phyloP scores from a whole-genome alignment of 2,888 invertebrate species.

The Caradrina clavipalpis region DNA sequence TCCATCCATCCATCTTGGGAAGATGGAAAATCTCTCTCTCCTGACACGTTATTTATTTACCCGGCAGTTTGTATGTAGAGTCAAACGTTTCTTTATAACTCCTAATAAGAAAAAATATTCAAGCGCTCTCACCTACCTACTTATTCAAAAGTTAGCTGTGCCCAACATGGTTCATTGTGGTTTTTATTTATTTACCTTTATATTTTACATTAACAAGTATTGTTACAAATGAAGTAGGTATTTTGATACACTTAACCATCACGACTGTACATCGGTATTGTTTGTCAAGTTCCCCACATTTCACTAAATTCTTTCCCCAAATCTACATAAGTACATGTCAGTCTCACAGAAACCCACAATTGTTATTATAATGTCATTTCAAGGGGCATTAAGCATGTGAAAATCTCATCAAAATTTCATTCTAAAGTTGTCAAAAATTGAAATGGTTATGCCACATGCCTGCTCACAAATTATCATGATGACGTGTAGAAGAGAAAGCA shows the following conservation, averaged over 20 bases:
- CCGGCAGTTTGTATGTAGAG: too few species aligned
- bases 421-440: constrained; percentile 41
- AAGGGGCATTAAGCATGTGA: constrained; percentile 44
- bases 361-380: constrained; percentile 33
- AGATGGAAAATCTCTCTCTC: too few species aligned
- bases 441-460: constrained; percentile 5
- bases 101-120: too few species aligned
- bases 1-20: too few species aligned
- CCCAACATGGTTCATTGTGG: too few species aligned
- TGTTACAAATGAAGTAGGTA: too few species aligned
- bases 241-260: not conserved
- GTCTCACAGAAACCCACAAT: constrained; percentile 1
- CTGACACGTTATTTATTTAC: too few species aligned
- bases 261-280: not conserved
- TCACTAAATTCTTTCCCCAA: constrained; percentile 5
- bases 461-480: constrained; percentile 19
- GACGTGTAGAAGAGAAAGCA: constrained; percentile 28
- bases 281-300: not conserved
- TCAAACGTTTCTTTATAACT: too few species aligned
- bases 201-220: too few species aligned
- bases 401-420: constrained; percentile 43
- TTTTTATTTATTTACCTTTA: too few species aligned
- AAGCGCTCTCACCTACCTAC: too few species aligned
- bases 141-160: too few species aligned
- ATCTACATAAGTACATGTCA: constrained; percentile 4